These are phyloP conservation scores for Pygoscelis adeliae DNA, from an alignment of 2,113 vertebrate genomes.

Conservation along the genomic window DNA sequence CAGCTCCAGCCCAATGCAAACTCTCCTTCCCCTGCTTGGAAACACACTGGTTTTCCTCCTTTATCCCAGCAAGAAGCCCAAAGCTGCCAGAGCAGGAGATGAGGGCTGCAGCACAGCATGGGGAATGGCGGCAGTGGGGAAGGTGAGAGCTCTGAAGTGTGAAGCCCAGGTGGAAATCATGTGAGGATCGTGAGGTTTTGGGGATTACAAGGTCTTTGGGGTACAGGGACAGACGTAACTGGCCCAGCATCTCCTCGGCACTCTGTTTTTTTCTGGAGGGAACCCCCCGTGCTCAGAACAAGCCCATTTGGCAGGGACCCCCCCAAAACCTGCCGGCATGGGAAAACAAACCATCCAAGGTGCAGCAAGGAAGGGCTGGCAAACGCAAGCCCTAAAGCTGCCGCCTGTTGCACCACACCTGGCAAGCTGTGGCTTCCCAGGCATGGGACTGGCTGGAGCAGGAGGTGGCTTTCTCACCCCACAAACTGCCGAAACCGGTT, in stretches of 20 bases:
- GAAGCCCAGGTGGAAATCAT: neutral
- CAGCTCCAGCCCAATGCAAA: neutral
- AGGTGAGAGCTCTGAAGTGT: neutral
- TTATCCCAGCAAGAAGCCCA: neutral
- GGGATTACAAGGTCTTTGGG: neutral
- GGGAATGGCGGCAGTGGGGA: accelerated
- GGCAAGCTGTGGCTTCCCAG: neutral
- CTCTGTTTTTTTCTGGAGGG: neutral
- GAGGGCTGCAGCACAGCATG: neutral
- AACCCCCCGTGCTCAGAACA: neutral
- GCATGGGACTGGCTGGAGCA: neutral
- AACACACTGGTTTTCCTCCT: neutral
- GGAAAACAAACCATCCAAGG: neutral
- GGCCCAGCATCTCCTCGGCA: neutral
- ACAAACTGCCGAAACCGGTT: neutral
- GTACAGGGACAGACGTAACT: neutral
- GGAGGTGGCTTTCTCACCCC: neutral
- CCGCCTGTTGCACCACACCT: neutral
- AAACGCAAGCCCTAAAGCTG: neutral
- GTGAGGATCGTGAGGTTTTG: neutral
- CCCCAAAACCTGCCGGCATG: neutral
- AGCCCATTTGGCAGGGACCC: neutral
- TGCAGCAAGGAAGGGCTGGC: neutral
- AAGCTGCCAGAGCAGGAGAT: neutral
- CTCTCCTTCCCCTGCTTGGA: neutral